phyloP scores from a whole-genome alignment of 2,888 invertebrate species.

The Drosophila kanekoi region DNA sequence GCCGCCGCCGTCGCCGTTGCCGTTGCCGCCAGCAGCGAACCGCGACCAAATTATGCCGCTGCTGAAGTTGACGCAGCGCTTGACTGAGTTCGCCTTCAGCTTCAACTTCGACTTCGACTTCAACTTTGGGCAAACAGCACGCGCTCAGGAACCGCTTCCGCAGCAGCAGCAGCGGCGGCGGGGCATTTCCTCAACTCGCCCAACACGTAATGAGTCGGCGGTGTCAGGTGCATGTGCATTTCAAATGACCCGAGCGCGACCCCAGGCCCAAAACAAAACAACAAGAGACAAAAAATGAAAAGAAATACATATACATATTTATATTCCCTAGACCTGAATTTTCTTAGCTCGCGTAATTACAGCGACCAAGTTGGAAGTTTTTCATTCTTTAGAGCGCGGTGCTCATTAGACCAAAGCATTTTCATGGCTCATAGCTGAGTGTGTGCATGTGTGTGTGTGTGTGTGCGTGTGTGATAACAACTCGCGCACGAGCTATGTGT shows the following conservation, averaged over 20 bases:
- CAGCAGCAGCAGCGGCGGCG: too few relatives aligned
- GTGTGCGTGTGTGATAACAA: constrained; percentile 51
- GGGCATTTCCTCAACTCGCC: constrained; percentile 66
- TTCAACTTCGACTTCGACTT: constrained; percentile 24
- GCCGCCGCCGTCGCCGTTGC: too few relatives aligned
- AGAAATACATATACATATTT: constrained; percentile 17
- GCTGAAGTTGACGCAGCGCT: constrained; percentile 64
- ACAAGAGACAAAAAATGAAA: constrained; percentile 12
- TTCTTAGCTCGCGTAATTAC: constrained; percentile 69
- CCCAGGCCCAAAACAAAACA: constrained; percentile 33
- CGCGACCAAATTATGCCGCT: constrained; percentile 75
- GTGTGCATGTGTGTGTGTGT: constrained; percentile 29
- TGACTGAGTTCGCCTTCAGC: constrained; percentile 61
- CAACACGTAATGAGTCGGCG: constrained; percentile 70
- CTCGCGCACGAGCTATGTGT: constrained; percentile 71
- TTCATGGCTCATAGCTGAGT: constrained; percentile 48
- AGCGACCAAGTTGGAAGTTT: constrained; percentile 69
- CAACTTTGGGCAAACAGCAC: constrained; percentile 65
- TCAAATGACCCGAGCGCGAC: constrained; percentile 60
- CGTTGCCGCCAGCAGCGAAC: constrained; percentile 61
- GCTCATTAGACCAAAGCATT: constrained; percentile 80
- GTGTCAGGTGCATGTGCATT: constrained; percentile 73
- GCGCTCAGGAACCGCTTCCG: constrained; percentile 62
- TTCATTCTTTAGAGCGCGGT: constrained; percentile 54
- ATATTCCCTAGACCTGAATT: constrained; percentile 62